Evolutionary conservation across 2,888 invertebrate species (phyloP).

Genomic region (Tridacna gigas): DNA sequence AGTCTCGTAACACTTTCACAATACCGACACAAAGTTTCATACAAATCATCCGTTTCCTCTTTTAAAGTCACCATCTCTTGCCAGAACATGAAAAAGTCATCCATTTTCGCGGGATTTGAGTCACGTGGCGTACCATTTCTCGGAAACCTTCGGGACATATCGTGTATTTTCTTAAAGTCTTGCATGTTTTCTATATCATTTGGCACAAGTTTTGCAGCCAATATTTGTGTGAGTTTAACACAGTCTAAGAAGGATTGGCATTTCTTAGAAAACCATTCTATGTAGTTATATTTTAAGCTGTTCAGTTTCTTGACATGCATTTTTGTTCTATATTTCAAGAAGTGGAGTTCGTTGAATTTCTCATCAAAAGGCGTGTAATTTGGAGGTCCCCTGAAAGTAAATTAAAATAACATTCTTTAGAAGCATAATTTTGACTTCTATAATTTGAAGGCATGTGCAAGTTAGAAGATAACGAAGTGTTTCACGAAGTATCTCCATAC

Average conservation of each 20-base stretch:
- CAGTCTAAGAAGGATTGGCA: slow-evolving; percentile 76
- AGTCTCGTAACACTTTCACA: slow-evolving; percentile 74
- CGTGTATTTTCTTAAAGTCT: slow-evolving; percentile 68
- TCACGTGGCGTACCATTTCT: slow-evolving; percentile 73
- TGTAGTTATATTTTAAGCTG: slow-evolving; percentile 74
- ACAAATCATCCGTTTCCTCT: slow-evolving; percentile 72
- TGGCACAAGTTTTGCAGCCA: slow-evolving; percentile 64
- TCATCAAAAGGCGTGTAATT: slow-evolving; percentile 84
- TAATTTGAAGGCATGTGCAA: no score
- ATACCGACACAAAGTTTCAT: slow-evolving; percentile 72
- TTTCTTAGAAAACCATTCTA: slow-evolving; percentile 79
- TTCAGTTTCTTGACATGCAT: slow-evolving; percentile 76
- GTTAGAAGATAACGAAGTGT: no score
- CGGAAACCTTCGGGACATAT: slow-evolving; percentile 70
- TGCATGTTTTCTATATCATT: slow-evolving; percentile 67
- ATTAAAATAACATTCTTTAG: slow-evolving; percentile 6
- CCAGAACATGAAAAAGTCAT: slow-evolving; percentile 77
- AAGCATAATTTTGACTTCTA: no score
- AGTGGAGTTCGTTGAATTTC: slow-evolving; percentile 78
- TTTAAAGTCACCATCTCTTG: slow-evolving; percentile 71
- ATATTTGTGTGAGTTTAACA: slow-evolving; percentile 76
- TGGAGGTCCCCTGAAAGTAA: slow-evolving; percentile 92
- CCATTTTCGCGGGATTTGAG: slow-evolving; percentile 68
- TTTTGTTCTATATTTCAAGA: slow-evolving; percentile 74
- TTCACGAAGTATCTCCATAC: no score